Percentiles rank a stretch among this genome's conserved stretches.
phyloP scores from a whole-genome alignment of 2,888 invertebrate genomes.

The Tachina grossa region DNA sequence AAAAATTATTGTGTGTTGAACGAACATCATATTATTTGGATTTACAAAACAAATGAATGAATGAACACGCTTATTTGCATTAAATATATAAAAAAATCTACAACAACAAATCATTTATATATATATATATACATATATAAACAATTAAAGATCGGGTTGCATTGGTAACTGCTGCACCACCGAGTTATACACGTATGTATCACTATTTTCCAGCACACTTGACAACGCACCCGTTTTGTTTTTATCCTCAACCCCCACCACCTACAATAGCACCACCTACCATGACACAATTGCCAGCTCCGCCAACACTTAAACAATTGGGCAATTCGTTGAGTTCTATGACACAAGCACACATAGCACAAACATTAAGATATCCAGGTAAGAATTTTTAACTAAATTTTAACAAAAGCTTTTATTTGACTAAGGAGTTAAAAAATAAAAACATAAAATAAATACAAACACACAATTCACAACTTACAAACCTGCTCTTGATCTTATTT shows the following conservation, averaged over 20 bases:
- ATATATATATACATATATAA: conserved; percentile 22
- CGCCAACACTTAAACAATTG: conserved; percentile 82
- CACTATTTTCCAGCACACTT: conserved; percentile 85
- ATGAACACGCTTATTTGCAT: conserved; percentile 39
- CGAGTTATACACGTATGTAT: conserved; percentile 86
- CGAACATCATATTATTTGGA: conserved; percentile 43
- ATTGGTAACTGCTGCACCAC: conserved; percentile 85
- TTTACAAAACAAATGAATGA: conserved; percentile 19
- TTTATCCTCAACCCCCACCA: conserved; percentile 83
- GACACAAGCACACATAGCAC: conserved; percentile 82
- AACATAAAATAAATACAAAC: not conserved
- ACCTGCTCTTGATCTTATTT: not conserved
- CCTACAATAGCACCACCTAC: conserved; percentile 77
- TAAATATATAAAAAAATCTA: conserved; percentile 1
- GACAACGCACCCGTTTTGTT: conserved; percentile 84
- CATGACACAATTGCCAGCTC: conserved; percentile 80
- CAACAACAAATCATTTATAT: conserved; percentile 17
- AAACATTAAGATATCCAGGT: conserved; percentile 83
- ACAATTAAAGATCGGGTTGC: conserved; percentile 85
- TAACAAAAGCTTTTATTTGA: not conserved
- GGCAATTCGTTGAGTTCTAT: conserved; percentile 73
- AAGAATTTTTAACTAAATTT: conserved; percentile 71
- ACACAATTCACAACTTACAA: not conserved
- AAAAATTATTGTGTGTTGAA: conserved; percentile 31
- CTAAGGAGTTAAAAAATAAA: not conserved